Base-by-base conservation (phyloP, 2,888 invertebrate genomes). In the Kuschelorhynchus macadamiae region DNA sequence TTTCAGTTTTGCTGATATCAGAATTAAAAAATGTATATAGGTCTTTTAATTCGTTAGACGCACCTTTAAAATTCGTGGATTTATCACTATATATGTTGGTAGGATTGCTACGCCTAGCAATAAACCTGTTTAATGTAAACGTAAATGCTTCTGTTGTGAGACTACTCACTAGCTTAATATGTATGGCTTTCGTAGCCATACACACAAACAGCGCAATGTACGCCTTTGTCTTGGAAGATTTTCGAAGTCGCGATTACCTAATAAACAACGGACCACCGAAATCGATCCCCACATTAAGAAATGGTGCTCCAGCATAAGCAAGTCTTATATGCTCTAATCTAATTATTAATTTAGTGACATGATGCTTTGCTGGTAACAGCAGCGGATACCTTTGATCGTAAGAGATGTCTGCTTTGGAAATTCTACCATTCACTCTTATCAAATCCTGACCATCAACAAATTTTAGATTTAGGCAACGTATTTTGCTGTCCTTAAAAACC, bases 381-480 rank as follows among this genome's bases (percentile, higher is more conserved):
- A 14, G 66, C 11, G 70, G 65, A 21, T 66, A 53, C 46, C 61
- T 70, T 25, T 70, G 53, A 3, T 46, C 18, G 53, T 57, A 63
- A n/a, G n/a, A n/a, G n/a, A n/a, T n/a, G n/a, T n/a, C n/a, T n/a
- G n/a, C n/a, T n/a, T n/a, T n/a, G n/a, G n/a, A n/a, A n/a, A n/a
- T n/a, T n/a, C n/a, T n/a, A n/a, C n/a, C n/a, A n/a, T n/a, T n/a
- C n/a, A n/a, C n/a, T n/a, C n/a, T n/a, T n/a, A n/a, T n/a, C n/a
- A n/a, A n/a, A n/a, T n/a, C n/a, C n/a, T n/a, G n/a, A n/a, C n/a
- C n/a, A n/a, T n/a, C n/a, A n/a, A n/a, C n/a, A n/a, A n/a, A n/a
- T n/a, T n/a, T n/a, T n/a, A n/a, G n/a, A n/a, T n/a, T n/a, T n/a
- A n/a, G n/a, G n/a, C n/a, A n/a, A n/a, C n/a, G n/a, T n/a, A n/a